Percentiles rank a stretch among this genome's conserved stretches.
Evolutionary conservation across 1,140 invertebrate species (phyloP).

Genomic region (Lerema accius): DNA sequence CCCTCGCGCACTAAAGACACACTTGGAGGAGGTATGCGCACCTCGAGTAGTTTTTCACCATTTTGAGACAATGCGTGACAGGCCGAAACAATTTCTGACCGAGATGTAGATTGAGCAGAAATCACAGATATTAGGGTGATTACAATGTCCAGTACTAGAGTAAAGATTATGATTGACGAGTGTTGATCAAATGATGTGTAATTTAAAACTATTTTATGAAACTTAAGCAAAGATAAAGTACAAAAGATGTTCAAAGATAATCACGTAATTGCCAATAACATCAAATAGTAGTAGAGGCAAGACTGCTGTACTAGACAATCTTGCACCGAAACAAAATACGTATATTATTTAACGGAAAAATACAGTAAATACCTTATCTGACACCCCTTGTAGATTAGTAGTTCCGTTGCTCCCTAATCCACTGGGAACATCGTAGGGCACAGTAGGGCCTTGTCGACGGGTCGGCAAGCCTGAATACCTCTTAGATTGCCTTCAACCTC

Average conservation of each 20-base stretch:
- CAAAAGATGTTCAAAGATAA: too few species aligned
- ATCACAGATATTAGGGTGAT: neutral
- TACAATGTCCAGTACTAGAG: too few species aligned
- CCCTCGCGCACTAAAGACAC: constrained; percentile 43
- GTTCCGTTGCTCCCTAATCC: constrained; percentile 47
- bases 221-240: too few species aligned
- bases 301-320: too few species aligned
- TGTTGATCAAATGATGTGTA: too few species aligned
- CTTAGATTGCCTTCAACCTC: constrained; percentile 74
- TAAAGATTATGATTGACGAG: too few species aligned
- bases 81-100: neutral
- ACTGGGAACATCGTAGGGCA: constrained; percentile 58
- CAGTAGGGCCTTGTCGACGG: constrained; percentile 60
- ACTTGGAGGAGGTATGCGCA: constrained; percentile 39
- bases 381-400: constrained; percentile 14
- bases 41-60: constrained; percentile 20
- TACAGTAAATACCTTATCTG: constrained; percentile 25
- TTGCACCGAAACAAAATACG: too few species aligned
- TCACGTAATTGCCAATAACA: too few species aligned
- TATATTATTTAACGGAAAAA: too few species aligned
- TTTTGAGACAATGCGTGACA: constrained; percentile 11
- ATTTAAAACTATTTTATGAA: too few species aligned
- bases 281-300: too few species aligned
- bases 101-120: neutral
- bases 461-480: constrained; percentile 69